Percentiles rank a stretch among this genome's conserved stretches.
These are phyloP conservation scores for Dicranocentrus wangi DNA, from an alignment of 2,888 invertebrate genomes.

Conservation along the genomic window DNA sequence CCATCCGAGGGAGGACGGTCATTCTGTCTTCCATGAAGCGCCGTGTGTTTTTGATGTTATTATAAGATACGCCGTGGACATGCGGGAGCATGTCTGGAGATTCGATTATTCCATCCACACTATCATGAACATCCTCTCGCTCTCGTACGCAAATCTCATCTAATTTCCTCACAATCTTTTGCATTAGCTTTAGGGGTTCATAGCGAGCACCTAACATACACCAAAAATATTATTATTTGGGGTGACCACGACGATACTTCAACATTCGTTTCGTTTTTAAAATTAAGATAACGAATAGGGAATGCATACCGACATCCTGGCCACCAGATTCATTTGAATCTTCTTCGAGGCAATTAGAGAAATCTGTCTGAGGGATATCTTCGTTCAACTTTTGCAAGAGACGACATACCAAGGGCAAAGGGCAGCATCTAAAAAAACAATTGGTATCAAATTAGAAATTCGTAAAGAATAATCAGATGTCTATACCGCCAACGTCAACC, in stretches of 20 bases:
- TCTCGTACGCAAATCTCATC: conserved; percentile 83
- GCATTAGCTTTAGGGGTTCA: conserved; percentile 84
- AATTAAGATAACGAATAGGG: no score
- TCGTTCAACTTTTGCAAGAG: conserved; percentile 82
- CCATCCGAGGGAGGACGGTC: conserved; percentile 76
- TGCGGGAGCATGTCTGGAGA: conserved; percentile 73
- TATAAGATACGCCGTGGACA: conserved; percentile 79
- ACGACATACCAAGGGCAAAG: conserved; percentile 81
- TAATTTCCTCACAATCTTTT: conserved; percentile 82
- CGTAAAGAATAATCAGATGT: no score
- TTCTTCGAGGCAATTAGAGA: conserved; percentile 45
- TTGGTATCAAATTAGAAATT: no score
- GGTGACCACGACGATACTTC: no score
- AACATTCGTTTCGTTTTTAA: no score
- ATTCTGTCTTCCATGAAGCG: conserved; percentile 95
- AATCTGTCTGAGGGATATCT: conserved; percentile 77
- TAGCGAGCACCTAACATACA: conserved; percentile 72
- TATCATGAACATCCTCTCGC: conserved; percentile 55
- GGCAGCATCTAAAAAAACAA: conserved; percentile 80
- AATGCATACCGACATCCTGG: not conserved
- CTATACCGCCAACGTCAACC: no score
- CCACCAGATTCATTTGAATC: not conserved
- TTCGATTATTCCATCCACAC: conserved; percentile 70
- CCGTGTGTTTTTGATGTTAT: conserved; percentile 86
- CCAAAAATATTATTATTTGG: not conserved